Evolutionary conservation across 2,797 vertebrate species (phyloP).

Genomic region (Pelochelys cantorii): DNA sequence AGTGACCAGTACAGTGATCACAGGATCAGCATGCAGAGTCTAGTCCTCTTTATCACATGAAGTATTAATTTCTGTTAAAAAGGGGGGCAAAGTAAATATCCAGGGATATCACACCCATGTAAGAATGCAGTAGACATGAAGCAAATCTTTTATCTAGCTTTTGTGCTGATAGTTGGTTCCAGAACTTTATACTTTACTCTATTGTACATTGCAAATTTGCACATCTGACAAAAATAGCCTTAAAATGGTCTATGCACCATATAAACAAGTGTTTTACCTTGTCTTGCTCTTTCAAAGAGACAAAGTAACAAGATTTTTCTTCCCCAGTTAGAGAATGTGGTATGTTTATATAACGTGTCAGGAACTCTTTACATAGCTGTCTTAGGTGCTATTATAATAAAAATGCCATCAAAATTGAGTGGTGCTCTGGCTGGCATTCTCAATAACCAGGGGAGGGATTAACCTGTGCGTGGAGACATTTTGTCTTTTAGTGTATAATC

Average conservation of each 20-base stretch:
- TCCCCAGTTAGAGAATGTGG: not conserved
- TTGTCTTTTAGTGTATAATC: not conserved
- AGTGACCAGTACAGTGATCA: not conserved
- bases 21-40: not conserved
- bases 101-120: rapidly evolving
- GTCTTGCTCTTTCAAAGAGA: not conserved
- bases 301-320: not conserved
- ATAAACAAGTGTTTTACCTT: not conserved
- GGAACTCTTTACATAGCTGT: not conserved
- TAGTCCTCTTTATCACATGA: not conserved
- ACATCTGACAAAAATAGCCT: not conserved
- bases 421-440: not conserved
- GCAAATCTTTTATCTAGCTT: not conserved
- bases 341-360: not conserved
- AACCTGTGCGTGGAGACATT: not conserved
- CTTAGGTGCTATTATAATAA: not conserved
- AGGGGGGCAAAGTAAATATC: not conserved
- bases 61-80: not conserved
- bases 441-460: not conserved
- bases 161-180: not conserved
- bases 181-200: not conserved
- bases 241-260: not conserved
- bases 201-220: not conserved
- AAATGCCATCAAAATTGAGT: not conserved
- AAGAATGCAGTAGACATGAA: not conserved